Evolutionary conservation across 2,888 invertebrate genomes (phyloP).

Genomic region (Taenaris catops): DNA sequence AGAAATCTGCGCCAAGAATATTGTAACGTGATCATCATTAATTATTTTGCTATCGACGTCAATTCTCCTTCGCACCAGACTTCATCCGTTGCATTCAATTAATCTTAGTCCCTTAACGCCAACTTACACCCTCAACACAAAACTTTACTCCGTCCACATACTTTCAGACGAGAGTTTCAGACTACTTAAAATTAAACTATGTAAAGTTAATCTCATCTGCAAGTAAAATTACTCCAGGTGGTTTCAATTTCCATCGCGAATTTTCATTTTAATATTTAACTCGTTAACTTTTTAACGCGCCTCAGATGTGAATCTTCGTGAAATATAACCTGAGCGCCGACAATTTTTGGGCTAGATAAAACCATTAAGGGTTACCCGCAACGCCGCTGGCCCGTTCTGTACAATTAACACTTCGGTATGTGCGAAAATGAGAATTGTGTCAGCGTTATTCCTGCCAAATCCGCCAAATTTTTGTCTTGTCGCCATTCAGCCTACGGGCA

Average conservation of each 20-base stretch:
- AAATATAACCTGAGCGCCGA: slow-evolving; percentile 30
- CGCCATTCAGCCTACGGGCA: slow-evolving; percentile 35
- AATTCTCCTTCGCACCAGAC: slow-evolving; percentile 1
- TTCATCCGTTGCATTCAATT: slow-evolving; percentile 10
- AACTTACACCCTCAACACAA: slow-evolving; percentile 9
- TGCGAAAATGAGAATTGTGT: slow-evolving; percentile 37
- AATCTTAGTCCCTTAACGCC: slow-evolving; percentile 4
- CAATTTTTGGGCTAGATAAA: slow-evolving; percentile 37
- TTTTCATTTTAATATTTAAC: slow-evolving; percentile 26
- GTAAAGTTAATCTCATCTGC: slow-evolving; percentile 27
- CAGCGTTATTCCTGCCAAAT: slow-evolving; percentile 43
- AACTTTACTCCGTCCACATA: slow-evolving; percentile 8
- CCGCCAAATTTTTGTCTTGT: slow-evolving; percentile 26
- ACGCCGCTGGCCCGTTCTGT: slow-evolving; percentile 30
- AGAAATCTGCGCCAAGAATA: no score
- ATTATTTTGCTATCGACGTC: slow-evolving; percentile 1
- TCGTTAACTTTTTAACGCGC: slow-evolving; percentile 23
- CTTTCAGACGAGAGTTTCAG: slow-evolving; percentile 8
- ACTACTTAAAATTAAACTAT: slow-evolving; percentile 11
- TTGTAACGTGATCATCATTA: slow-evolving; percentile 4
- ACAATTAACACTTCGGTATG: slow-evolving; percentile 40
- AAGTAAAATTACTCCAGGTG: slow-evolving; percentile 34
- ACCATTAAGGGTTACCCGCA: slow-evolving; percentile 32
- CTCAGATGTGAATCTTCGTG: slow-evolving; percentile 26
- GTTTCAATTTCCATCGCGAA: slow-evolving; percentile 16